Conservation (phyloP, 2,797 vertebrate genomes). For the Acanthurus tractus region DNA sequence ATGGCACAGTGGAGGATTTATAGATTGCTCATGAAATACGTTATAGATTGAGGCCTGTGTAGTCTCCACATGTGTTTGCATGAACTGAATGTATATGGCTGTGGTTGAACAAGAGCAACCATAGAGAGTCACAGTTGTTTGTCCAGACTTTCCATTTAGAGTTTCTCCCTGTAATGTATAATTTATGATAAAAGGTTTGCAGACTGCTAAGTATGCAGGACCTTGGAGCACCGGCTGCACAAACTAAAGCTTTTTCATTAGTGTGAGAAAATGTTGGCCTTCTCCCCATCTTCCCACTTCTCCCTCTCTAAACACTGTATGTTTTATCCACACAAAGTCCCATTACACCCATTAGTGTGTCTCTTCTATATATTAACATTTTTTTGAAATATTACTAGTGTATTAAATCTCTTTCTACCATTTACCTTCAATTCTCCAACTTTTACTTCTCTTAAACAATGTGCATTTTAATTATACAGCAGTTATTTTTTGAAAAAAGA, state of each 20-base stretch:
- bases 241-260: slow-evolving; percentile 49
- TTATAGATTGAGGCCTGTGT: background rate
- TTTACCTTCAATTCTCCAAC: background rate
- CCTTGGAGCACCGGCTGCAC: slow-evolving; percentile 25
- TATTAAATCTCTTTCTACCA: background rate
- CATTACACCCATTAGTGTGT: background rate
- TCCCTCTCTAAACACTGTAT: background rate
- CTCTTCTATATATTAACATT: background rate
- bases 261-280: slow-evolving; percentile 35
- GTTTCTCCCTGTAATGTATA: slow-evolving; percentile 59
- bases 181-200: slow-evolving; percentile 77
- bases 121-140: slow-evolving; percentile 47
- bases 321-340: slow-evolving; percentile 2
- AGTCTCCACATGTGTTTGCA: background rate
- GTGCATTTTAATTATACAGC: background rate
- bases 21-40: background rate
- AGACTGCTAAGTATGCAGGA: slow-evolving; percentile 57
- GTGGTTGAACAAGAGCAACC: background rate
- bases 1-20: slow-evolving; percentile 2
- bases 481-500: background rate
- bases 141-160: slow-evolving; percentile 48
- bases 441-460: slow-evolving; percentile 9
- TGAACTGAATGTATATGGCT: background rate
- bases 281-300: slow-evolving; percentile 4
- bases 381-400: background rate